Evolutionary conservation across 2,113 vertebrate genomes (phyloP).

Genomic region (Dromas ardeola): DNA sequence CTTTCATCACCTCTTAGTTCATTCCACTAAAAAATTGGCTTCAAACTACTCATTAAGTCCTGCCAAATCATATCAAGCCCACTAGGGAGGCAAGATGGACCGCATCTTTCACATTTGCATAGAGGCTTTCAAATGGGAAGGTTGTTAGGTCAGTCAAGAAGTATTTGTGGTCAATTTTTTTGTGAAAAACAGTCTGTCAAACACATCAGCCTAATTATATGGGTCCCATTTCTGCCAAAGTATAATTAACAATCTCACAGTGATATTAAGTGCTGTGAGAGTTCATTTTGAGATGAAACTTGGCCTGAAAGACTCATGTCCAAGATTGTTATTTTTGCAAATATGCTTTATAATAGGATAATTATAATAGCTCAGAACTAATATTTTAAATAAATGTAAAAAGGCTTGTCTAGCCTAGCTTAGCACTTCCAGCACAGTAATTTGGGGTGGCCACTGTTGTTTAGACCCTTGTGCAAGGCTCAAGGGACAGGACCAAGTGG

Average conservation of each 20-base stretch:
- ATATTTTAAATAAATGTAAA: background rate
- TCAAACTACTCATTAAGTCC: background rate
- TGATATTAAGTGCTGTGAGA: background rate
- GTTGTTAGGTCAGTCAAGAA: background rate
- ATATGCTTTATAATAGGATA: background rate
- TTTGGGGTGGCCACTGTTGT: background rate
- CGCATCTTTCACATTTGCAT: background rate
- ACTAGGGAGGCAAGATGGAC: background rate
- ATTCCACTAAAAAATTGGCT: background rate
- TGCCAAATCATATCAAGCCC: background rate
- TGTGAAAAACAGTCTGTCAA: background rate
- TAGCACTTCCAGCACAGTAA: background rate
- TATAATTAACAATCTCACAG: background rate
- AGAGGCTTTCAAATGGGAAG: background rate
- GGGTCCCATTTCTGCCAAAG: constrained; percentile 1
- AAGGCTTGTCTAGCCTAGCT: background rate
- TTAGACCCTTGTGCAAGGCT: background rate
- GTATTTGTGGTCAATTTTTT: background rate
- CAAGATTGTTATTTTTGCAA: background rate
- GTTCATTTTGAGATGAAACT: constrained; percentile 24
- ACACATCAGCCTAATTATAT: background rate
- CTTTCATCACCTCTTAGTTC: background rate
- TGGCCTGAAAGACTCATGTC: background rate
- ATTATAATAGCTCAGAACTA: background rate
- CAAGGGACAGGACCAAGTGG: background rate